phyloP scores from a whole-genome alignment of 2,113 vertebrate species.

The Aythya baeri region DNA sequence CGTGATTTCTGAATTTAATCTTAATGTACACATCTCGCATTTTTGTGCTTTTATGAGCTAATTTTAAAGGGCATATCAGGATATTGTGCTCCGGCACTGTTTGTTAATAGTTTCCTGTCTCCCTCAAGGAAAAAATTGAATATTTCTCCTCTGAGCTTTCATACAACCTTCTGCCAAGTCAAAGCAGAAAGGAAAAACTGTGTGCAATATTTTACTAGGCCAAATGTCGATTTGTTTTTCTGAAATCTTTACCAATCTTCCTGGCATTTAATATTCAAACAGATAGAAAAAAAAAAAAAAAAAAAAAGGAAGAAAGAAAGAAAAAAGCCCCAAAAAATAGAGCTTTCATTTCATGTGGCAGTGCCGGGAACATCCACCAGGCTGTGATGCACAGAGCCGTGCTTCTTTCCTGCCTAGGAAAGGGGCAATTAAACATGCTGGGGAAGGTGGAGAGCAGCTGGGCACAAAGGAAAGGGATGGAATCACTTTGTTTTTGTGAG shows the following conservation, averaged over 20 bases:
- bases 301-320: background rate
- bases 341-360: background rate
- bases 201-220: slow-evolving; percentile 48
- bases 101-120: slow-evolving; percentile 51
- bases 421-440: background rate
- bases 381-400: background rate
- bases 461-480: background rate
- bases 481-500: background rate
- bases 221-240: slow-evolving; percentile 60
- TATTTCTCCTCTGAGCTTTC: slow-evolving; percentile 62
- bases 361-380: background rate
- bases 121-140: slow-evolving; percentile 47
- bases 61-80: slow-evolving; percentile 53
- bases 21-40: background rate
- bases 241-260: slow-evolving; percentile 59
- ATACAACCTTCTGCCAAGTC: slow-evolving; percentile 38
- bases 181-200: slow-evolving; percentile 60
- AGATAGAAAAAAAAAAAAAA: background rate
- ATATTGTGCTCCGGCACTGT: slow-evolving; percentile 50
- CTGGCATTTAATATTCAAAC: slow-evolving; percentile 15
- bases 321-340: background rate
- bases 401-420: background rate
- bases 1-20: background rate
- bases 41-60: slow-evolving; percentile 7
- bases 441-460: background rate